A percentile compares a stretch with the other conserved stretches of the same genome.
phyloP scores from a whole-genome alignment of 37 sponge, comb jelly and placozoan genomes.

The Aplysina aerophoba region DNA sequence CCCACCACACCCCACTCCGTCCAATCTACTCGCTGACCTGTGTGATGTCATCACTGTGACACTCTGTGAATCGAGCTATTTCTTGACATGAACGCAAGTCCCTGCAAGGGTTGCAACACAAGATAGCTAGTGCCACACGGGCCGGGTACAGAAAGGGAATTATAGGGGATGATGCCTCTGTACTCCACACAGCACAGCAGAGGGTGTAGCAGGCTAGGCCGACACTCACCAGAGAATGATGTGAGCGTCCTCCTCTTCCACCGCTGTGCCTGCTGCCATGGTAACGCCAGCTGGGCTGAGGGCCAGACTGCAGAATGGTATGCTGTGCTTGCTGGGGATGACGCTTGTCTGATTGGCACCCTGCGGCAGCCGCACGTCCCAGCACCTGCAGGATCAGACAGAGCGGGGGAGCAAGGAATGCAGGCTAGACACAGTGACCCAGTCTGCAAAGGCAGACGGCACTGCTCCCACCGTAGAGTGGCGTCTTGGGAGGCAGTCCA shows the following conservation, averaged over 20 bases:
- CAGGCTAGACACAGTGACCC: no score
- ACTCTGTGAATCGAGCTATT: slow-evolving; percentile 36
- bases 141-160: no score
- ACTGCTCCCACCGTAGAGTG: neutral
- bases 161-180: neutral
- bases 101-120: no score
- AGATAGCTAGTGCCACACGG: no score
- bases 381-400: neutral
- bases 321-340: slow-evolving; percentile 9
- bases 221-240: slow-evolving; percentile 14
- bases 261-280: slow-evolving; percentile 12
- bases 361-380: slow-evolving; percentile 6
- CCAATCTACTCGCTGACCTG: slow-evolving; percentile 35
- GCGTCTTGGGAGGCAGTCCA: slow-evolving; percentile 31
- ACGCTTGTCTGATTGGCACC: neutral
- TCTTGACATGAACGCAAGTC: slow-evolving; percentile 23
- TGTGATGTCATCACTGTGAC: slow-evolving; percentile 50
- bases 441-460: no score
- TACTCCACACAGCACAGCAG: no score
- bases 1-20: no score
- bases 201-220: neutral
- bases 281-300: neutral
- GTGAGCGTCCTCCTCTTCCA: slow-evolving; percentile 2
- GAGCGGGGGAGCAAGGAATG: no score
- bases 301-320: slow-evolving; percentile 23